phyloP scores from a whole-genome alignment of 2,888 invertebrate genomes.

The Epistrophe grossulariae region DNA sequence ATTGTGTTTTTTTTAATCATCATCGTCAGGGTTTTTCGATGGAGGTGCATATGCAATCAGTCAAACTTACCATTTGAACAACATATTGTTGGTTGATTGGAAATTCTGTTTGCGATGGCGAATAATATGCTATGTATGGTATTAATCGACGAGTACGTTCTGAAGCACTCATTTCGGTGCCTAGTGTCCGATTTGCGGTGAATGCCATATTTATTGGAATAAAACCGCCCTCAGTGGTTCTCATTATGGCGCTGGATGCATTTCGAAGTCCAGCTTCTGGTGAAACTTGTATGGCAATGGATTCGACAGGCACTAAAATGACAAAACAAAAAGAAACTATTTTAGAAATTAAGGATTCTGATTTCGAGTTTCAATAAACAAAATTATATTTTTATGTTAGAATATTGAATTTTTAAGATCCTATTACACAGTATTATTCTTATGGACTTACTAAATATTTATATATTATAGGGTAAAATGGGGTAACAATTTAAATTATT shows the following conservation, averaged over 20 bases:
- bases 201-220: constrained; percentile 51
- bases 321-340: constrained; percentile 77
- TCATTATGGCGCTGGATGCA: constrained; percentile 60
- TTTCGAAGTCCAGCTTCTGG: constrained; percentile 79
- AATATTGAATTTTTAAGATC: too few relatives aligned
- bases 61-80: constrained; percentile 78
- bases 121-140: constrained; percentile 93
- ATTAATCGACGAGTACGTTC: constrained; percentile 90
- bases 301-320: constrained; percentile 83
- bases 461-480: too few relatives aligned
- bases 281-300: constrained; percentile 84
- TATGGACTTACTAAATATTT: too few relatives aligned
- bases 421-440: too few relatives aligned
- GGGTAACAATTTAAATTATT: too few relatives aligned
- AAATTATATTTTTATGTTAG: too few relatives aligned
- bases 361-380: neutral
- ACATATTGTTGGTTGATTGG: constrained; percentile 83
- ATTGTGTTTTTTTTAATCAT: neutral
- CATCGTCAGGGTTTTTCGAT: neutral
- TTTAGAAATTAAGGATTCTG: neutral
- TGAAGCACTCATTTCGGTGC: constrained; percentile 80
- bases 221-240: constrained; percentile 55
- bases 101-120: constrained; percentile 85
- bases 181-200: constrained; percentile 69
- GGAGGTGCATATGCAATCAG: neutral